Evolutionary conservation across 2,797 vertebrate species (phyloP), one percentile per base, ranked within the genome.

Genomic region (Spinibarbus caldwelli): DNA sequence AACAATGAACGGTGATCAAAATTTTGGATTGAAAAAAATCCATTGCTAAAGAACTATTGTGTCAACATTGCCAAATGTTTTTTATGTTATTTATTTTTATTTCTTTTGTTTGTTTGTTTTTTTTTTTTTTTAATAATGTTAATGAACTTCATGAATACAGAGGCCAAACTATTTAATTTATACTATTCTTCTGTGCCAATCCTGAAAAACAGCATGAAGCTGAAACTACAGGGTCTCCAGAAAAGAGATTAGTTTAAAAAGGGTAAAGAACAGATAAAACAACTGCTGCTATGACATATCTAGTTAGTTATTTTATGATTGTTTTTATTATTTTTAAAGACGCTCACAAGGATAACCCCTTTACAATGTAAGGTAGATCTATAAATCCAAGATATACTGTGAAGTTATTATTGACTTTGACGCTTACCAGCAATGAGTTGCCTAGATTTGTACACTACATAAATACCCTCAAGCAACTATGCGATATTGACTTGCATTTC

Each of bases 81-180:
- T 85, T 31, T 47, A 43, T 82, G 86, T 91, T 93, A 93, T 94
- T 93, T 95, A 91, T 93, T 94, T 92, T n/a, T 84, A 94, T 92
- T 94, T 94, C 93, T 93, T 94, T 94, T 93, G 93, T n/a, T n/a
- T n/a, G n/a, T n/a, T n/a, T n/a, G n/a, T n/a, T 93, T 82, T 90
- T 93, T 93, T 91, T 91, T 89, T 88, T 87, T 87, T n/a, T n/a
- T n/a, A 15, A 78, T 75, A 49, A 68, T 59, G 72, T 86, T 80
- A 36, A 67, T 80, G 47, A 86, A 90, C 86, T 81, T 85, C n/a
- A 83, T 85, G 71, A 68, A 70, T 78, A 92, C 87, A 89, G 90
- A 91, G 87, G 92, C 91, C 91, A 92, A 93, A 92, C 90, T 88
- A 91, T 91, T 86, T 92, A 88, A 86, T 89, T 82, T 71, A 45